Percentiles rank a stretch among this genome's conserved stretches.
phyloP scores from a whole-genome alignment of 2,797 vertebrate species.

The Xenopus petersii region DNA sequence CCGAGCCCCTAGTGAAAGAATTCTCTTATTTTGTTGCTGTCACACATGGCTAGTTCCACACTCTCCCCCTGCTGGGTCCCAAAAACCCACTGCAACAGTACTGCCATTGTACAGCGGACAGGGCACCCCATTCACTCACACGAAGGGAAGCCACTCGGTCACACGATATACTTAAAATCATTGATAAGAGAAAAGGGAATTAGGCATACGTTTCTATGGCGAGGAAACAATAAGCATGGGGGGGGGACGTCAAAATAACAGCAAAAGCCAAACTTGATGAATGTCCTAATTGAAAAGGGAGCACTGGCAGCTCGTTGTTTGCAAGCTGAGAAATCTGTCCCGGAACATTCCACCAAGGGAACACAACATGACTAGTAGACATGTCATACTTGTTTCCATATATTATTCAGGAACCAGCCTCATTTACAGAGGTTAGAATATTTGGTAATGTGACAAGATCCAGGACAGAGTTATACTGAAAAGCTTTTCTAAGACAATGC shows the following conservation, averaged over 20 bases:
- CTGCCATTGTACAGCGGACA: constrained; percentile 21
- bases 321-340: constrained; percentile 22
- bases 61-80: neutral
- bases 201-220: constrained; percentile 32
- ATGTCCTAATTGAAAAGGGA: constrained; percentile 38
- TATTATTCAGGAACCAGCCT: neutral
- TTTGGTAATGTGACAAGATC: too few relatives aligned
- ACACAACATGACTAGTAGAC: constrained; percentile 12
- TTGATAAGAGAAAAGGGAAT: constrained; percentile 20
- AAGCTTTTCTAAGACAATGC: too few relatives aligned
- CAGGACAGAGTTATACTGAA: too few relatives aligned
- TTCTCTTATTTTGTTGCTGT: constrained; percentile 1
- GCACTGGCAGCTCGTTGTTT: constrained; percentile 40
- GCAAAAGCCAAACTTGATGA: constrained; percentile 31
- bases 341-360: neutral
- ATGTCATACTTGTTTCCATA: constrained; percentile 12
- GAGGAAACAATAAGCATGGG: constrained; percentile 4
- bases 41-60: constrained; percentile 15
- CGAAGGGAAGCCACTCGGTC: constrained; percentile 8
- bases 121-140: neutral
- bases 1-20: neutral
- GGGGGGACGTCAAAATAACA: constrained; percentile 27
- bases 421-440: too few relatives aligned
- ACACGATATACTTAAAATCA: constrained; percentile 23
- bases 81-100: constrained; percentile 17